These are phyloP conservation scores for Amphipoea oculea DNA, from an alignment of 2,888 invertebrate genomes.

Conservation along the genomic window DNA sequence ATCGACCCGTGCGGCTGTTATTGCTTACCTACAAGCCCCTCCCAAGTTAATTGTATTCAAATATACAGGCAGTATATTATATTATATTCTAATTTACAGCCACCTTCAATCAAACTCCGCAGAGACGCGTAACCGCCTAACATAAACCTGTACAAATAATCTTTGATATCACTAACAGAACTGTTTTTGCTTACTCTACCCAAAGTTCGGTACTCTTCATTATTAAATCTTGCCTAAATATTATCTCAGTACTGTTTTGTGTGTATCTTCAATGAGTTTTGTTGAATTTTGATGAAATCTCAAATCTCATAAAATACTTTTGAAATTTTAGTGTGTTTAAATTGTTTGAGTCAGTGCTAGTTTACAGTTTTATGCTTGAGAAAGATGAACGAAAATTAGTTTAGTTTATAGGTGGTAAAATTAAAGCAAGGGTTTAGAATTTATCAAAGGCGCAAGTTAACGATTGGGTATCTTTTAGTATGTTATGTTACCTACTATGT, in stretches of 20 bases:
- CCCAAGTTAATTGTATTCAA: conserved; percentile 25
- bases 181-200: conserved; percentile 71
- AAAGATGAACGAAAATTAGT: conserved; percentile 9
- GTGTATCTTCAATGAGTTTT: conserved; percentile 60
- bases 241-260: conserved; percentile 67
- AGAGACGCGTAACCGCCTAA: conserved; percentile 40
- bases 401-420: background rate
- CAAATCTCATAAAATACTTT: conserved; percentile 57
- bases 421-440: background rate
- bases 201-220: conserved; percentile 67
- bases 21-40: background rate
- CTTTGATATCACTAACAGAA: conserved; percentile 69
- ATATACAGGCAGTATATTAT: conserved; percentile 25
- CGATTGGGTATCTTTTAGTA: background rate
- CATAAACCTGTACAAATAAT: conserved; percentile 70
- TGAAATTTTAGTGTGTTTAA: conserved; percentile 42
- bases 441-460: background rate
- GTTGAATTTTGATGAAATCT: conserved; percentile 57
- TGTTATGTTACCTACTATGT: too few relatives aligned
- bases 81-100: conserved; percentile 32
- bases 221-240: conserved; percentile 71
- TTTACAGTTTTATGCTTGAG: conserved; percentile 24
- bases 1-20: background rate
- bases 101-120: conserved; percentile 47
- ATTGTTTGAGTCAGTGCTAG: conserved; percentile 32